A percentile compares a stretch with the other conserved stretches of the same genome.
Evolutionary conservation across 2,113 vertebrate species (phyloP).

Genomic region (Rhombomys opimus): DNA sequence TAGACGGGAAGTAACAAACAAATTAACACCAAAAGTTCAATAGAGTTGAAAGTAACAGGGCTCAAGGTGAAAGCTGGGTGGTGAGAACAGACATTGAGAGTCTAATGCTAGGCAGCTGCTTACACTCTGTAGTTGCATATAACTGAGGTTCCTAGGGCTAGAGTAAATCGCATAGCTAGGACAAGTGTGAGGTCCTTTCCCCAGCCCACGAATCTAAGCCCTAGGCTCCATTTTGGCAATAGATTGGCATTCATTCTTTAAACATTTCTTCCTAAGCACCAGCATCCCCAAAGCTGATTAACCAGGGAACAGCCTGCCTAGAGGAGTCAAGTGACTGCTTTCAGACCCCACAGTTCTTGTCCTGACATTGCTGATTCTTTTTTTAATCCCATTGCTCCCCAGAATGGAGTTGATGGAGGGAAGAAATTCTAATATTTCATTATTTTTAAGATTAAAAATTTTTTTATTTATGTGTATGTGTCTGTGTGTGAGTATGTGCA

Average conservation of each 20-base stretch:
- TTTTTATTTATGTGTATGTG: background rate
- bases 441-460: background rate
- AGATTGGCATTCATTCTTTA: background rate
- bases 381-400: background rate
- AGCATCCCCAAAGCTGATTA: background rate
- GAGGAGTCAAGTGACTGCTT: background rate
- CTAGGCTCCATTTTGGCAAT: background rate
- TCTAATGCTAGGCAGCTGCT: slow-evolving; percentile 11
- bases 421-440: slow-evolving; percentile 3
- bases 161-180: background rate
- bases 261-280: background rate
- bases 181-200: background rate
- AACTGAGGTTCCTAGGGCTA: slow-evolving; percentile 2
- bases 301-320: background rate
- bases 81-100: background rate
- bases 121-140: background rate
- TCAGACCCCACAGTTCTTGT: background rate
- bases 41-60: slow-evolving; percentile 1
- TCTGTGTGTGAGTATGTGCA: background rate
- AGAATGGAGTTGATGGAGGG: background rate
- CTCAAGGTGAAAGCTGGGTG: background rate
- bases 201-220: background rate
- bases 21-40: slow-evolving; percentile 32
- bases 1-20: background rate
- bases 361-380: background rate